Evolutionary conservation across 2,797 vertebrate species (phyloP).

Genomic region (Periparus ater): DNA sequence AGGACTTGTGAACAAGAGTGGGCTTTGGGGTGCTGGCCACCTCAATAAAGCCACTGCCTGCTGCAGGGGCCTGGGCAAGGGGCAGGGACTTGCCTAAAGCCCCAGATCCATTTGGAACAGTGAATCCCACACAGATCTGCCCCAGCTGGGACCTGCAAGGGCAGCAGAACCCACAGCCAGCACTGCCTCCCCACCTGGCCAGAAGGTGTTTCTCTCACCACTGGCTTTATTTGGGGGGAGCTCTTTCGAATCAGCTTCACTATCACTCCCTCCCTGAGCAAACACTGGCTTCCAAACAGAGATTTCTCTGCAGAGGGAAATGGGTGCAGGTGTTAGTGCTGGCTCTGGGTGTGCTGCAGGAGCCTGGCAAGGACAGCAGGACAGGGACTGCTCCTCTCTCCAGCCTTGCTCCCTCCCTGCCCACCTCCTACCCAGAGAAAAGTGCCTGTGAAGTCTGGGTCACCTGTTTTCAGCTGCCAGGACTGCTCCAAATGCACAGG

Average conservation of each 20-base stretch:
- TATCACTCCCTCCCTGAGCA: not conserved
- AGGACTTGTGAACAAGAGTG: not conserved
- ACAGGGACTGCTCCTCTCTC: not conserved
- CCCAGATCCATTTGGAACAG: not conserved
- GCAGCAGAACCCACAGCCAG: not conserved
- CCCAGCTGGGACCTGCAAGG: not conserved
- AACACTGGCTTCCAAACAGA: not conserved
- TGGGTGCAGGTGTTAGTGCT: not conserved
- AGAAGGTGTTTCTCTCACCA: not conserved
- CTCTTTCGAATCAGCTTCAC: not conserved
- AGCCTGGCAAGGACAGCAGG: not conserved
- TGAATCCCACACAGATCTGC: rapidly evolving
- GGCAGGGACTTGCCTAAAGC: not conserved
- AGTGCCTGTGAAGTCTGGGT: not conserved
- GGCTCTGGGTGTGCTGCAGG: not conserved
- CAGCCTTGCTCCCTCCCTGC: not conserved
- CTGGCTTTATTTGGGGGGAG: not conserved
- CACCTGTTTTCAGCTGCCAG: not conserved
- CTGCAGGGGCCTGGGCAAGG: not conserved
- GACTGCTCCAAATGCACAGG: not conserved
- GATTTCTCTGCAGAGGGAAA: not conserved
- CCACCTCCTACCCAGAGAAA: not conserved
- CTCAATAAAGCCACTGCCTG: not conserved
- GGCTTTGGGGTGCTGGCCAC: not conserved
- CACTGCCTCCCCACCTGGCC: not conserved